These are phyloP conservation scores for human (Homo sapiens) DNA, from an alignment of 2,113 vertebrate genomes.

Conservation along the genomic window DNA sequence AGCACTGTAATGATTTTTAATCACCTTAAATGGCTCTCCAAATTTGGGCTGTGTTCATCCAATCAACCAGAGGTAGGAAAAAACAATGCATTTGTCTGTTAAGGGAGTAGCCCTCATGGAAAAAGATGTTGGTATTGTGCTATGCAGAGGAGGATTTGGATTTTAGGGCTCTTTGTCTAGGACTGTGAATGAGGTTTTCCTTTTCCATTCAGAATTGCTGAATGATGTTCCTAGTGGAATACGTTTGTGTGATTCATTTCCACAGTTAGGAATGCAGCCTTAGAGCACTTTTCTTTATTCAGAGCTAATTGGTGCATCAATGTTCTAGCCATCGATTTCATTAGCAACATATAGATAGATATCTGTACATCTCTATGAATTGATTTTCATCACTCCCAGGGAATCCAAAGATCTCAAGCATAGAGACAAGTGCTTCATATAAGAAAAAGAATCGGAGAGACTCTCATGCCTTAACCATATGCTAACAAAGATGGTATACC, in stretches of 20 bases:
- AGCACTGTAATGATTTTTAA: neutral
- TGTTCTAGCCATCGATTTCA: conserved; percentile 3
- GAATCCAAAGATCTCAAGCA: neutral
- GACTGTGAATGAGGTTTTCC: conserved; percentile 5
- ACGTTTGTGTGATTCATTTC: conserved; percentile 28
- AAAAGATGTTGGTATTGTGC: neutral
- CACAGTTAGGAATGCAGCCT: conserved; percentile 19
- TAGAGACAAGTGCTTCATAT: neutral
- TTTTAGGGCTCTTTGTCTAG: neutral
- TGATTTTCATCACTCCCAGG: neutral
- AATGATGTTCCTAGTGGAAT: neutral
- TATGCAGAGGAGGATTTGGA: neutral
- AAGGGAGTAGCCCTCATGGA: neutral
- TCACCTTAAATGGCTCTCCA: neutral
- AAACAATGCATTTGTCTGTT: neutral
- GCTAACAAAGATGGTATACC: neutral
- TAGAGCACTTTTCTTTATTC: neutral
- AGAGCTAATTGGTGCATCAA: neutral
- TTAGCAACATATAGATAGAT: neutral
- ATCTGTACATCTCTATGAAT: neutral
- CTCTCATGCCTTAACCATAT: neutral
- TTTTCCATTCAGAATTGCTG: conserved; percentile 47
- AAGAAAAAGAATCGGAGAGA: neutral
- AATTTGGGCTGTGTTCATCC: neutral
- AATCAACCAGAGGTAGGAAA: neutral